Evolutionary conservation across 2,888 invertebrate genomes (phyloP), one percentile per base, ranked within the genome.

Genomic region (Stomorhina lunata): DNA sequence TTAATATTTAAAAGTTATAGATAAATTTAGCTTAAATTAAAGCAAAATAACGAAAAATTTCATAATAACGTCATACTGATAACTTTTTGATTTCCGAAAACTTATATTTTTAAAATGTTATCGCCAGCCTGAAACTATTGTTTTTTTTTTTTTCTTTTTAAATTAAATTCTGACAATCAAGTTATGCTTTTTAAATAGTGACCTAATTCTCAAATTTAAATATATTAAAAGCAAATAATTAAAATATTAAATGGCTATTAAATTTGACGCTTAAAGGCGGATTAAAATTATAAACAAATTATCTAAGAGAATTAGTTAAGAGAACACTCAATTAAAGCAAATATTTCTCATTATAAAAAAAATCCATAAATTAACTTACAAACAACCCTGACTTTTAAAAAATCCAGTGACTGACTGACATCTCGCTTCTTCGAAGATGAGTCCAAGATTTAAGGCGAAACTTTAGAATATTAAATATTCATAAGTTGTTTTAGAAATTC

Each of bases 401-500:
- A 27, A n/a, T 25, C 1, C 17, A 32, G n/a, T n/a, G n/a, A n/a
- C 15, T 2, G 25, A 6, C 25, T 25, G 50, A 12, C 55, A 32
- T 53, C 27, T 27, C 7, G 27, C 27, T 53, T 53, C n/a, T 15
- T 4, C 43, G n/a, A 0, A 27, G 53, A 29, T 27, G 27, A 53
- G 27, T 27, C 15, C 9, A 15, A 15, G 4, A 27, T 53, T 25
- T 53, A 15, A 53, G 25, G 53, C 29, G 29, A 27, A 29, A 29
- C 7, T 25, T 27, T 22, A 55, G 32, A 43, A 17, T 12, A 43
- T 55, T 69, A 43, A 55, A 43, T 55, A 69, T 69, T 53, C 55
- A 69, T 17, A 17, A 55, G 55, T 37, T 40, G 55, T 69, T 68
- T 55, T 5, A 25, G n/a, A 68, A 68, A 29, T 40, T 27, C 40